These are phyloP conservation scores for Panthera uncia DNA, from an alignment of 2,113 vertebrate species.

Conservation along the genomic window DNA sequence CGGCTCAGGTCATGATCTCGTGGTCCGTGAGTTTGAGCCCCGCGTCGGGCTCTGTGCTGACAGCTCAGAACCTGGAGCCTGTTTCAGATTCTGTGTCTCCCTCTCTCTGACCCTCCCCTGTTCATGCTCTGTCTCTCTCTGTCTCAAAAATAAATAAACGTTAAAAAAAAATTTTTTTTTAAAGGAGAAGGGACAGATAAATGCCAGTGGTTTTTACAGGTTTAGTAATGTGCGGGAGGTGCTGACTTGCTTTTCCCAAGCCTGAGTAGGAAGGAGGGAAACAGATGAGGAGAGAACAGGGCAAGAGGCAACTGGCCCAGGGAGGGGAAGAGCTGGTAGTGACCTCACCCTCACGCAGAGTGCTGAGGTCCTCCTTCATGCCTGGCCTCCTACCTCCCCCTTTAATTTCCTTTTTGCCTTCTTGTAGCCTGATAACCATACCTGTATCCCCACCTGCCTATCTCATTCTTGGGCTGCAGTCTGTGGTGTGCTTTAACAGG, in stretches of 20 bases:
- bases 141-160: too few species aligned
- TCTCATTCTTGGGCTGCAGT: neutral
- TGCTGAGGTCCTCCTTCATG: accelerated
- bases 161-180: too few species aligned
- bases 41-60: too few species aligned
- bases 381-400: neutral
- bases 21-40: too few species aligned
- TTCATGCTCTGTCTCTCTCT: too few species aligned
- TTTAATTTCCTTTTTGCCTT: neutral
- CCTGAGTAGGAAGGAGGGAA: neutral
- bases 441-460: neutral
- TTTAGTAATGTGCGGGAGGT: neutral
- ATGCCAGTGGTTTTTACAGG: neutral
- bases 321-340: accelerated
- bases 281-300: neutral
- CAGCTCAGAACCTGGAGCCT: too few species aligned
- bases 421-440: neutral
- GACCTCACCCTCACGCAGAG: neutral
- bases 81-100: too few species aligned
- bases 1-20: too few species aligned
- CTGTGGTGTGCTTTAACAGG: neutral
- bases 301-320: neutral
- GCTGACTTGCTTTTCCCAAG: neutral
- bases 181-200: neutral
- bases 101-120: too few species aligned